Evolutionary conservation across 1,140 invertebrate species (phyloP).

Genomic region (Papilio polytes): DNA sequence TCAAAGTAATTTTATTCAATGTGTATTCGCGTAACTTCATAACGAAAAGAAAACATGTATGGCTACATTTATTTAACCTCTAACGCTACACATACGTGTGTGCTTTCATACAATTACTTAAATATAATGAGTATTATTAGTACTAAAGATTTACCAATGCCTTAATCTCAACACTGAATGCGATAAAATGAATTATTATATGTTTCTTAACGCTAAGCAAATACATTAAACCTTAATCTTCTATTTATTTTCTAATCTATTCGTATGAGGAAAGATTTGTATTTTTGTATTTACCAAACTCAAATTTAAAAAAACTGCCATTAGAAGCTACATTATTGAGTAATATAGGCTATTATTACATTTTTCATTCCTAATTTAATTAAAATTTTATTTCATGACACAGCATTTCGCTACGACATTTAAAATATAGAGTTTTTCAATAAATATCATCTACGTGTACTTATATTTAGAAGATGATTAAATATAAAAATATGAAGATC

Average conservation of each 20-base stretch:
- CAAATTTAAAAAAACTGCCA: no score
- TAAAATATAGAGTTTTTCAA: conserved; percentile 19
- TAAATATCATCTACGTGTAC: conserved; percentile 7
- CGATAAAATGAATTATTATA: conserved; percentile 62
- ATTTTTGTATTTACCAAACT: no score
- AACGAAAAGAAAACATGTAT: conserved; percentile 45
- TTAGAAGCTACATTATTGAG: no score
- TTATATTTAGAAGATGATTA: conserved; percentile 13
- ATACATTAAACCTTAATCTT: conserved; percentile 24
- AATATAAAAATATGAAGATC: conserved; percentile 33
- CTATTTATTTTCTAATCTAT: neutral
- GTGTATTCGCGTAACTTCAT: conserved; percentile 24
- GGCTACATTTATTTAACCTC: conserved; percentile 45
- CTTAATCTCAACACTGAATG: conserved; percentile 67
- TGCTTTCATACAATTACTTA: conserved; percentile 59
- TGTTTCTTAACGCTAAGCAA: conserved; percentile 48
- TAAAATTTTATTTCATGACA: conserved; percentile 35
- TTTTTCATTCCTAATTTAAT: neutral
- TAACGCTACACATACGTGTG: conserved; percentile 59
- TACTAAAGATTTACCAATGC: conserved; percentile 62
- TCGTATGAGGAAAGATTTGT: no score
- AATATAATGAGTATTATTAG: conserved; percentile 78
- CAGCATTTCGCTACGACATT: conserved; percentile 2
- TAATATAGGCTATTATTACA: no score
- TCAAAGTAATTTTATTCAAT: conserved; percentile 1